A percentile compares a stretch with the other conserved stretches of the same genome.
Conservation (phyloP, 2,113 vertebrate species). For the Corythornis madagascariensis region DNA sequence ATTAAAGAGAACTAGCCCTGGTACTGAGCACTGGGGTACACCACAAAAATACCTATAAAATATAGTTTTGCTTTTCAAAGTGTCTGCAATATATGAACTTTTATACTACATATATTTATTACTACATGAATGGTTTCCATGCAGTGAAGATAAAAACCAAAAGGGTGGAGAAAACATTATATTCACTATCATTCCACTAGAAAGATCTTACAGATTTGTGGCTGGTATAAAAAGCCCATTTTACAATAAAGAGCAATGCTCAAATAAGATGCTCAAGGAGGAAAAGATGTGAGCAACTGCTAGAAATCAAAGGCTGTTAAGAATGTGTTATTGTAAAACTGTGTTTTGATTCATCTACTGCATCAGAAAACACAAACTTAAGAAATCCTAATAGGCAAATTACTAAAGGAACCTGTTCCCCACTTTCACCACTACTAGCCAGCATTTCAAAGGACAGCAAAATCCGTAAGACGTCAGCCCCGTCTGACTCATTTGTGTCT, state of each 20-base stretch:
- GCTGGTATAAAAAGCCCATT: neutral
- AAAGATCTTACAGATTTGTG: slow-evolving; percentile 9
- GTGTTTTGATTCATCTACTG: slow-evolving; percentile 9
- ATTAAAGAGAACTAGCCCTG: too few relatives aligned
- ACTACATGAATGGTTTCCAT: neutral
- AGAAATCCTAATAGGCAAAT: slow-evolving; percentile 25
- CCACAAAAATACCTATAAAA: neutral
- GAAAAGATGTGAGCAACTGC: slow-evolving; percentile 23
- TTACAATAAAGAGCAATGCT: neutral
- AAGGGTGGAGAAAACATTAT: neutral
- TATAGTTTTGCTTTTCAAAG: slow-evolving; percentile 10
- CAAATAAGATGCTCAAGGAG: slow-evolving; percentile 24
- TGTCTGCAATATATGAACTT: neutral
- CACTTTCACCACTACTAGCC: slow-evolving; percentile 51
- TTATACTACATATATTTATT: slow-evolving; percentile 20
- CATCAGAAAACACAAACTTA: slow-evolving; percentile 45
- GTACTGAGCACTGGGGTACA: too few relatives aligned
- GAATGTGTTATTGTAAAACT: slow-evolving; percentile 20
- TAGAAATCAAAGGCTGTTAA: slow-evolving; percentile 17
- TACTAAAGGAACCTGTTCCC: slow-evolving; percentile 46
- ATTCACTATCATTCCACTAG: slow-evolving; percentile 40
- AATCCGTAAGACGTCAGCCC: slow-evolving; percentile 82
- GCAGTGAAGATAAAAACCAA: slow-evolving; percentile 29
- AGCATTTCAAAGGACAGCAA: slow-evolving; percentile 82
- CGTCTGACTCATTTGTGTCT: slow-evolving; percentile 83